Evolutionary conservation across 2,888 invertebrate species (phyloP).

Genomic region (Cabera pusaria): DNA sequence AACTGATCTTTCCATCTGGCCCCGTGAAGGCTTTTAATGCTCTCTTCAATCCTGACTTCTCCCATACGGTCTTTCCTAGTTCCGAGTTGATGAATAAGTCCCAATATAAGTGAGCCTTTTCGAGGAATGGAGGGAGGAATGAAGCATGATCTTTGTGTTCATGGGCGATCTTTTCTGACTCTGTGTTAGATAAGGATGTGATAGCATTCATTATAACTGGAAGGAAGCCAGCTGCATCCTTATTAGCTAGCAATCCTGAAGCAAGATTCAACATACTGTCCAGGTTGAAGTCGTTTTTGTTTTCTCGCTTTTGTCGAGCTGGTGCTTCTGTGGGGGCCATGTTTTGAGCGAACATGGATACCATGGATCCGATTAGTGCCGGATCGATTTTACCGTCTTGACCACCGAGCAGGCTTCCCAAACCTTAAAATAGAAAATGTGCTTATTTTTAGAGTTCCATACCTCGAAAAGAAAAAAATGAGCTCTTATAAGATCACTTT

Average conservation of each 20-base stretch:
- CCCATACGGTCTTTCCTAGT: conserved; percentile 88
- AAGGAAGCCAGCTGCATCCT: conserved; percentile 74
- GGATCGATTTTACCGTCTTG: conserved; percentile 83
- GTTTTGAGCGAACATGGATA: conserved; percentile 73
- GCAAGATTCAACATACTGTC: conserved; percentile 81
- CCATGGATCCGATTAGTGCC: conserved; percentile 75
- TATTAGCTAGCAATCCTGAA: conserved; percentile 77
- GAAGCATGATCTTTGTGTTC: conserved; percentile 88
- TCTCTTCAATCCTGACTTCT: conserved; percentile 88
- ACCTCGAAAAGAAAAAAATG: no score
- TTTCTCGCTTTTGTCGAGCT: conserved; percentile 53
- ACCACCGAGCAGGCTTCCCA: conserved; percentile 82
- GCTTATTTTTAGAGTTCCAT: no score
- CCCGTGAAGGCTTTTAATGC: conserved; percentile 87
- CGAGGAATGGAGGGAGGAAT: conserved; percentile 86
- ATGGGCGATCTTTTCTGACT: conserved; percentile 83
- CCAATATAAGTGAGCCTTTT: conserved; percentile 88
- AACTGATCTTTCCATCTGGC: conserved; percentile 87
- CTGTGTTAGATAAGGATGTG: conserved; percentile 84
- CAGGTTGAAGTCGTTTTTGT: conserved; percentile 72
- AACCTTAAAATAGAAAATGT: conserved; percentile 63
- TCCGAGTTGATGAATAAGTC: conserved; percentile 91
- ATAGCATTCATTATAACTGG: conserved; percentile 88
- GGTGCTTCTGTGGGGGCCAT: conserved; percentile 52
- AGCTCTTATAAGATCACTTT: no score